A percentile compares a stretch with the other conserved stretches of the same genome.
phyloP scores from a whole-genome alignment of 1,140 invertebrate genomes.

The Dreissena polymorpha region DNA sequence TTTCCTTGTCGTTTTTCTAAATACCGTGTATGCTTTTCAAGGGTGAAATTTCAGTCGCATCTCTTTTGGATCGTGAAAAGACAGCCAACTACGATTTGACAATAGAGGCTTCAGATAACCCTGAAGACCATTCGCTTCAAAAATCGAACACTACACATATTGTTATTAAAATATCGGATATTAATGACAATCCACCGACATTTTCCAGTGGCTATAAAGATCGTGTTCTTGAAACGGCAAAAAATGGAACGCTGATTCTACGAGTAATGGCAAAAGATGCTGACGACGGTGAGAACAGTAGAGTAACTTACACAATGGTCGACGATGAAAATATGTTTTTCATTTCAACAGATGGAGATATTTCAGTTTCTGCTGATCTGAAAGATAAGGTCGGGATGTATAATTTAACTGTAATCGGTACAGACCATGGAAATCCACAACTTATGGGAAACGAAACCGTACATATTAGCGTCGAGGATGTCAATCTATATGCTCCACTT shows the following conservation, averaged over 20 bases:
- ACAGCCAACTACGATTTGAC: neutral
- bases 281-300: constrained; percentile 47
- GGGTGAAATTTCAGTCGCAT: constrained; percentile 13
- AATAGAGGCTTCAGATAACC: constrained; percentile 37
- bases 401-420: constrained; percentile 88
- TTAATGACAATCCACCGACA: constrained; percentile 98
- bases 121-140: constrained; percentile 1
- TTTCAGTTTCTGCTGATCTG: constrained; percentile 81
- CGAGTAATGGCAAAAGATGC: constrained; percentile 94
- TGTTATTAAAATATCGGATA: constrained; percentile 89
- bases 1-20: neutral
- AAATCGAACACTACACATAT: constrained; percentile 25
- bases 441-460: constrained; percentile 81
- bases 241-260: constrained; percentile 89
- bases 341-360: constrained; percentile 33
- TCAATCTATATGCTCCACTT: constrained; percentile 25
- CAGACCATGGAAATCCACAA: constrained; percentile 88
- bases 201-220: constrained; percentile 98
- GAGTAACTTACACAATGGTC: constrained; percentile 15
- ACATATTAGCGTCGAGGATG: constrained; percentile 85
- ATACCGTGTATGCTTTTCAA: neutral
- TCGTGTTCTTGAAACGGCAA: constrained; percentile 90
- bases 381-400: constrained; percentile 30
- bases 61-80: constrained; percentile 7
- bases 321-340: neutral